phyloP scores from a whole-genome alignment of 2,888 invertebrate genomes.

The Limnephilus rhombicus region DNA sequence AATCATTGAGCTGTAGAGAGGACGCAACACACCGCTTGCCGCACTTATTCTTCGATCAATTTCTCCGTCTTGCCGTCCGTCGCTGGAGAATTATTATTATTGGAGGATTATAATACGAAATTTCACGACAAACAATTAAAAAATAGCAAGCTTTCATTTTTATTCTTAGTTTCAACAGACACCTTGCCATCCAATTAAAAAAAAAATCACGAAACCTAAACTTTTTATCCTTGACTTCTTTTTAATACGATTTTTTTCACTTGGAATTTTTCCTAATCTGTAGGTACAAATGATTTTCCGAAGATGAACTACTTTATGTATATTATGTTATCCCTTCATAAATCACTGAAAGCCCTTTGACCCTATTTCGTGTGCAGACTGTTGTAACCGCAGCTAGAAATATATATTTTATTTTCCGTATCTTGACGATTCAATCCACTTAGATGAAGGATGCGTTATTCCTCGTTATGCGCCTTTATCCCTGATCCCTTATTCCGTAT shows the following conservation, averaged over 20 bases:
- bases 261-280: neutral
- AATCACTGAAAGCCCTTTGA: neutral
- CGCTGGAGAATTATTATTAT: too few species aligned
- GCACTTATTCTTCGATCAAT: too few species aligned
- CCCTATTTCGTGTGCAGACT: neutral
- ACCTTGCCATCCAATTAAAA: neutral
- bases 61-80: too few species aligned
- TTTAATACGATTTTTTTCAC: too few species aligned
- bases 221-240: too few species aligned
- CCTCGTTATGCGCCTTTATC: conserved; percentile 19
- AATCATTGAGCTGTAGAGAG: too few species aligned
- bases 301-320: neutral
- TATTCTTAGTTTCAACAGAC: neutral
- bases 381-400: neutral
- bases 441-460: conserved; percentile 22
- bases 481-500: neutral
- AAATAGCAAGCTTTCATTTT: neutral
- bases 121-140: neutral
- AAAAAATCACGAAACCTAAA: too few species aligned
- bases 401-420: neutral
- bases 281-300: neutral
- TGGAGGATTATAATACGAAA: neutral
- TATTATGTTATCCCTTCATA: neutral
- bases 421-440: conserved; percentile 14
- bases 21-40: too few species aligned